Conservation (phyloP, 2,888 invertebrate species). For the Subacronicta megacephala region DNA sequence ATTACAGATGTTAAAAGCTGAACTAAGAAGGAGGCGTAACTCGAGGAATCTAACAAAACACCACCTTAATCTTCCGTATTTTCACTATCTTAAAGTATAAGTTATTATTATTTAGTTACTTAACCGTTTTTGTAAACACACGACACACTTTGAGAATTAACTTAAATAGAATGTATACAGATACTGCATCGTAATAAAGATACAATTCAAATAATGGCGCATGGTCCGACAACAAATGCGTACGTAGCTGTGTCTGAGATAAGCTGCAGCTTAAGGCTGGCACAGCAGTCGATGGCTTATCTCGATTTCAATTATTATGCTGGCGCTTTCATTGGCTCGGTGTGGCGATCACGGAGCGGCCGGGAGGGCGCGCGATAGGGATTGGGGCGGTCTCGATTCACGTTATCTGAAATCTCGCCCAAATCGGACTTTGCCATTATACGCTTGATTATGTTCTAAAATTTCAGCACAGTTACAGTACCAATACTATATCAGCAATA, state of each 20-base stretch:
- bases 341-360: constrained; percentile 66
- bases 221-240: constrained; percentile 80
- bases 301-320: constrained; percentile 89
- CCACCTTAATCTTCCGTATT: neutral
- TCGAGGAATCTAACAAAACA: neutral
- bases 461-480: constrained; percentile 40
- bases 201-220: constrained; percentile 78
- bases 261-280: constrained; percentile 84
- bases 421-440: constrained; percentile 79
- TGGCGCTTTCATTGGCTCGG: constrained; percentile 84
- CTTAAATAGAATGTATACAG: constrained; percentile 69
- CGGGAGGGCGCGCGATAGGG: constrained; percentile 69
- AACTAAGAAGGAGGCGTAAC: neutral
- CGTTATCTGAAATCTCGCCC: constrained; percentile 83
- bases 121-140: constrained; percentile 40
- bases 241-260: constrained; percentile 81
- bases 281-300: constrained; percentile 86
- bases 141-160: constrained; percentile 59
- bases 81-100: neutral
- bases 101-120: too few species aligned
- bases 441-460: constrained; percentile 73
- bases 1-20: neutral
- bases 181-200: constrained; percentile 78
- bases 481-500: constrained; percentile 4
- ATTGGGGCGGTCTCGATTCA: constrained; percentile 79